phyloP scores from a whole-genome alignment of 2,797 vertebrate genomes.

The Simalia tracyae region DNA sequence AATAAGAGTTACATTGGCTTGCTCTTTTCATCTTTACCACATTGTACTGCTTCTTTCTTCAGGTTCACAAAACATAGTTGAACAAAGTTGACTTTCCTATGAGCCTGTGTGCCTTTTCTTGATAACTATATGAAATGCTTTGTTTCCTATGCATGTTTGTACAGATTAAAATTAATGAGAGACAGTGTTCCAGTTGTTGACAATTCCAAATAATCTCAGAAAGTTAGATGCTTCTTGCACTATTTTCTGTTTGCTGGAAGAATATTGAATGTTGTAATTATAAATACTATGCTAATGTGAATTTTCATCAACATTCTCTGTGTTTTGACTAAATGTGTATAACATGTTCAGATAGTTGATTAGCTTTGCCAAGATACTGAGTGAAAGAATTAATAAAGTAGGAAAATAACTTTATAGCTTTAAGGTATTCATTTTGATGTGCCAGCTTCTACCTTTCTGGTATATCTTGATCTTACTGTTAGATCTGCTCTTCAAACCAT shows the following conservation, averaged over 20 bases:
- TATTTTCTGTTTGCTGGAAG: background rate
- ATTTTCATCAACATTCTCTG: background rate
- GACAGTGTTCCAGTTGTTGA: background rate
- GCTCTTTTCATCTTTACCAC: background rate
- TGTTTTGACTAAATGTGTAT: background rate
- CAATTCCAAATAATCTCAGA: background rate
- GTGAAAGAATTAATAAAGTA: background rate
- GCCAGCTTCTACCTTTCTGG: background rate
- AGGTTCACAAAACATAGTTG: background rate
- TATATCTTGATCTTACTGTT: background rate
- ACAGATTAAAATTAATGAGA: background rate
- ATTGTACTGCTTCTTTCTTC: background rate
- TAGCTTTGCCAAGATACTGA: background rate
- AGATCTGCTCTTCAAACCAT: background rate
- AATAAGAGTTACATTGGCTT: background rate
- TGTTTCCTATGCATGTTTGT: background rate
- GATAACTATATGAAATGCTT: background rate
- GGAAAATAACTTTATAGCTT: background rate
- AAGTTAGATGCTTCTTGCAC: background rate
- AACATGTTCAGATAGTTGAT: background rate
- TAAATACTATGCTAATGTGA: background rate
- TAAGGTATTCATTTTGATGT: background rate
- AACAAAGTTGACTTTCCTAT: background rate
- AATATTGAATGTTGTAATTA: background rate
- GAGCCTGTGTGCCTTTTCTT: background rate